phyloP scores from a whole-genome alignment of 2,113 vertebrate species.

The Periophthalmodon schlosseri region DNA sequence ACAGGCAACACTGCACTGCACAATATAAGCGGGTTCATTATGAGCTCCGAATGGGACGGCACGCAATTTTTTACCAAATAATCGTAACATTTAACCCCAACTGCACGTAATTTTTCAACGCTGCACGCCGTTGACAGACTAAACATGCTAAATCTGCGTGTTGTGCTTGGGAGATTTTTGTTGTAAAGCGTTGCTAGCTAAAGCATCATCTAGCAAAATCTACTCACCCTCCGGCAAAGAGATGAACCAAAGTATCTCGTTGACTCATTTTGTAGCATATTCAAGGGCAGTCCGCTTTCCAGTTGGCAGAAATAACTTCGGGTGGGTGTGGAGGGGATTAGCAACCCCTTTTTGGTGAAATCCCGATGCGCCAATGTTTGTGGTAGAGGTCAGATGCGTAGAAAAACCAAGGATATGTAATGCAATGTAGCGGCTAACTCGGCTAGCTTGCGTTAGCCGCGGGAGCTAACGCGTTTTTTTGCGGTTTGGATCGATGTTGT shows the following conservation, averaged over 20 bases:
- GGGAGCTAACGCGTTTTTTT: slow-evolving; percentile 33
- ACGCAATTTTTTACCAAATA: too few relatives aligned
- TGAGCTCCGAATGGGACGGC: background rate
- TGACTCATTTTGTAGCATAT: slow-evolving; percentile 92
- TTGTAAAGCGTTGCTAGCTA: slow-evolving; percentile 22
- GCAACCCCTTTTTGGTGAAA: slow-evolving; percentile 23
- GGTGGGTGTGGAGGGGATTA: background rate
- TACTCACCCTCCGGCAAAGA: slow-evolving; percentile 94
- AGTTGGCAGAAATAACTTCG: slow-evolving; percentile 18
- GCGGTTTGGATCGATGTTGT: slow-evolving; percentile 20
- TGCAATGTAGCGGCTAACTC: slow-evolving; percentile 34
- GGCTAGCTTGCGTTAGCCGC: slow-evolving; percentile 56
- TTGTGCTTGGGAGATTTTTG: background rate
- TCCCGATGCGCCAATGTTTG: slow-evolving; percentile 30
- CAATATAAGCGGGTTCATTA: background rate
- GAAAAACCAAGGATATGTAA: slow-evolving; percentile 39
- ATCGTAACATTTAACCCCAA: too few relatives aligned
- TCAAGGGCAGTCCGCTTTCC: slow-evolving; percentile 69
- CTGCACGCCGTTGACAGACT: background rate
- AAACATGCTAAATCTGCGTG: background rate
- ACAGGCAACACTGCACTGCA: background rate
- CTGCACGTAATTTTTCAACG: too few relatives aligned
- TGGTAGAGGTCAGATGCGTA: slow-evolving; percentile 65
- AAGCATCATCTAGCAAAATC: slow-evolving; percentile 9
- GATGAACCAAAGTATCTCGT: slow-evolving; percentile 93